Evolutionary conservation across 2,113 vertebrate species (phyloP).

Genomic region (Sciurus niger): DNA sequence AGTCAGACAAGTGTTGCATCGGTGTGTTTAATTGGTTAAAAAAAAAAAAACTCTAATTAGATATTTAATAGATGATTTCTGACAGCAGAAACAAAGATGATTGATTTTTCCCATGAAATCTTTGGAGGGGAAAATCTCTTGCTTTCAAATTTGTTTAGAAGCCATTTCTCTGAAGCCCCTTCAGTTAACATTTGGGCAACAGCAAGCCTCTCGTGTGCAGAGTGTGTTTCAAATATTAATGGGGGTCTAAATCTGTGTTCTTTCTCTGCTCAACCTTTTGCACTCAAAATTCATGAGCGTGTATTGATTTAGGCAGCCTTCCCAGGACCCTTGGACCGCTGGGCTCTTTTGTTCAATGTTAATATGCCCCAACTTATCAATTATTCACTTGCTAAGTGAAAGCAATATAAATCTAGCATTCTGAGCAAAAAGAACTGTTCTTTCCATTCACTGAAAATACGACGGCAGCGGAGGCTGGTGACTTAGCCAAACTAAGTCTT

Average conservation of each 20-base stretch:
- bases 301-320: constrained; percentile 85
- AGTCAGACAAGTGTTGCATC: constrained; percentile 56
- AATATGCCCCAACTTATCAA: constrained; percentile 83
- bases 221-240: constrained; percentile 82
- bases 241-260: constrained; percentile 78
- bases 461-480: neutral
- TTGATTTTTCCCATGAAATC: constrained; percentile 65
- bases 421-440: constrained; percentile 70
- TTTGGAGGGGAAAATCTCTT: constrained; percentile 68
- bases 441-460: constrained; percentile 70
- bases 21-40: constrained; percentile 73
- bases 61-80: constrained; percentile 80
- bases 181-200: constrained; percentile 73
- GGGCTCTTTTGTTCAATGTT: constrained; percentile 83
- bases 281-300: constrained; percentile 82
- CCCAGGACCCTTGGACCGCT: constrained; percentile 76
- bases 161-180: constrained; percentile 67
- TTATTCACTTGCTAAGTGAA: constrained; percentile 85
- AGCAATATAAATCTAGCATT: constrained; percentile 83
- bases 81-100: constrained; percentile 74
- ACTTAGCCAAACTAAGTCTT: constrained; percentile 48
- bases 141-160: constrained; percentile 75
- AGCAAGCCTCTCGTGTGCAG: neutral
- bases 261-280: constrained; percentile 77
- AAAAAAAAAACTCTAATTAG: constrained; percentile 74